Evolutionary conservation across 2,797 vertebrate species (phyloP), one percentile per base, ranked within the genome.

Genomic region (Cacajao melanocephalus): DNA sequence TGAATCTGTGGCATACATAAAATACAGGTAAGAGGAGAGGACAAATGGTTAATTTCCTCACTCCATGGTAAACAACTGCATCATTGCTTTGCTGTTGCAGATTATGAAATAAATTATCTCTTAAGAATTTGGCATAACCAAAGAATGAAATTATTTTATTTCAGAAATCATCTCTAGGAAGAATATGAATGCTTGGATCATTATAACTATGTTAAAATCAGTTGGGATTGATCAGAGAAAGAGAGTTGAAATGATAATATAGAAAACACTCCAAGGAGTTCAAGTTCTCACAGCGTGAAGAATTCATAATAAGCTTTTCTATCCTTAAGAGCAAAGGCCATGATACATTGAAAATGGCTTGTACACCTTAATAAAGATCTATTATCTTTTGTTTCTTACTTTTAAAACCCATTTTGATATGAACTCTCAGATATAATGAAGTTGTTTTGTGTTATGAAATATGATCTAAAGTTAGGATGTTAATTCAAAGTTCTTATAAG

Each of bases 151-250:
- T 98, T 98, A 97, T 98, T 98, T 97, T 96, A 89, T 90, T 94
- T 97, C 80, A 90, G 96, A 82, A 95, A 97, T 96, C 76, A 97
- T 95, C 94, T 97, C 90, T 81, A 50, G 87, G 88, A 97, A 97
- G 72, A 98, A 98, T 83, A 88, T 92, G 22, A 96, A 36, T 92
- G 89, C 81, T 88, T 97, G 88, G 87, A 98, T 98, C 86, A 67
- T 96, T 97, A 95, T 72, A 97, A 94, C 93, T 94, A 97, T 92
- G 95, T 88, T 97, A 97, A 98, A 98, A 98, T 98, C 93, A 98
- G 98, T 98, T 98, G 97, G 89, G 97, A 98, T 98, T 97, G 97
- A 98, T 98, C 94, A 96, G 73, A 83, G 76, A 97, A 95, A 98
- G 93, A 88, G 15, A 93, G 95, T 93, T 85, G 93, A 98, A 98